Evolutionary conservation across 2,888 invertebrate genomes (phyloP).

Genomic region (Himalopsyche tibetana): DNA sequence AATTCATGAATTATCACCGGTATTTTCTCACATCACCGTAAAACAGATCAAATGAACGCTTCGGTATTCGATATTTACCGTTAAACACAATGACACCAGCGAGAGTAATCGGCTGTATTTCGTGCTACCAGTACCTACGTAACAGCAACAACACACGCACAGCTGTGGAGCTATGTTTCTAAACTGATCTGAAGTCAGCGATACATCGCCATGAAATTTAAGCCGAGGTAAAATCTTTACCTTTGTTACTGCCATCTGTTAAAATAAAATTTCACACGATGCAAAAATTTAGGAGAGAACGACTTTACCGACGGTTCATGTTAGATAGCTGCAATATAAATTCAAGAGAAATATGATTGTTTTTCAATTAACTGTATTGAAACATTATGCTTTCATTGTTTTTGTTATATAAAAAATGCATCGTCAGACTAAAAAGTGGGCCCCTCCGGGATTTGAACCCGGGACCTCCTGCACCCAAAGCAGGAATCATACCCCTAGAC

Average conservation of each 20-base stretch:
- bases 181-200: slow-evolving; percentile 9
- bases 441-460: slow-evolving; percentile 85
- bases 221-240: not conserved
- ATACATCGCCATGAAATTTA: not conserved
- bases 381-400: not conserved
- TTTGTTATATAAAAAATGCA: slow-evolving; percentile 2
- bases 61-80: slow-evolving; percentile 52
- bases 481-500: slow-evolving; percentile 85
- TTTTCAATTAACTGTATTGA: too few relatives aligned
- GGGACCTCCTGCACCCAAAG: slow-evolving; percentile 85
- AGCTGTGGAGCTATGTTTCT: slow-evolving; percentile 57
- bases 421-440: slow-evolving; percentile 71
- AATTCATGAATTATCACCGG: slow-evolving; percentile 23
- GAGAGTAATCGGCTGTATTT: slow-evolving; percentile 8
- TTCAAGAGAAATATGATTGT: not conserved
- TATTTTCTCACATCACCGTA: not conserved
- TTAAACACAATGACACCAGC: slow-evolving; percentile 56
- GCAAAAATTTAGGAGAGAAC: not conserved
- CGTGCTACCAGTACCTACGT: slow-evolving; percentile 1
- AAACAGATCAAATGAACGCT: not conserved
- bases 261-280: not conserved
- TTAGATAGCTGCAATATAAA: too few relatives aligned
- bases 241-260: slow-evolving; percentile 14
- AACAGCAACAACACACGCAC: slow-evolving; percentile 51
- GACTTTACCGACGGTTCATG: not conserved